Evolutionary conservation across 1,140 invertebrate species (phyloP), one percentile per base, ranked within the genome.

Genomic region (Lordiphosa clarofinis): DNA sequence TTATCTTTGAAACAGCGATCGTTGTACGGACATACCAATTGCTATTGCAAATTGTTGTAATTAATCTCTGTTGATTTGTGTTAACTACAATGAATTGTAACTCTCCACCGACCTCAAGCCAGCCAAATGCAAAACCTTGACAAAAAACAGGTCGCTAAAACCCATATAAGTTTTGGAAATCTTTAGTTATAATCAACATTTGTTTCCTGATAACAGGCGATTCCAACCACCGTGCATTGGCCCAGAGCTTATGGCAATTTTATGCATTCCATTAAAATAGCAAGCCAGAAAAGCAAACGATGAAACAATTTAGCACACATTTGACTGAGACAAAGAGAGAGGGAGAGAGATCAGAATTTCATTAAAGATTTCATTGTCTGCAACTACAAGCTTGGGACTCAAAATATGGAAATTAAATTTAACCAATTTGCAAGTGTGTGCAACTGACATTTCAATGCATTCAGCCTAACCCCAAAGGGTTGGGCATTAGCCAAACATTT

Each of bases 231-330:
- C 28, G 42, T 43, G 64, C 46, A 64, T 40, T 42, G 6, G 42
- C 36, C 36, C 9, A 11, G 24, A 55, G 35, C 57, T 67, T 58
- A 50, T 52, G 64, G 21, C 36, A 52, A 67, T 53, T 59, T 67
- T 68, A 68, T 68, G 55, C 64, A 67, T 59, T 68, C 39, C 19
- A 68, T 53, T 67, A 59, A 67, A 67, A 67, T 33, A 19, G 21
- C 38, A 52, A 11, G 35, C 11, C 36, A 56, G 13, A 46, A 31
- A 13, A 19, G 9, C 24, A 46, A 46, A 46, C 21, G 19, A 44
- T 28, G 10, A 28, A n/a, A 49, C 36, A 13, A 38, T 38, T 38
- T 49, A 12, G 21, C 60, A 31, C 11, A 9, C 19, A 49, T 40
- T 35, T 38, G 39, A 48, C 35, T 43, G 39, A 4, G 5, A 1